Evolutionary conservation across 2,113 vertebrate species (phyloP).

Genomic region (Cinclus cinclus): DNA sequence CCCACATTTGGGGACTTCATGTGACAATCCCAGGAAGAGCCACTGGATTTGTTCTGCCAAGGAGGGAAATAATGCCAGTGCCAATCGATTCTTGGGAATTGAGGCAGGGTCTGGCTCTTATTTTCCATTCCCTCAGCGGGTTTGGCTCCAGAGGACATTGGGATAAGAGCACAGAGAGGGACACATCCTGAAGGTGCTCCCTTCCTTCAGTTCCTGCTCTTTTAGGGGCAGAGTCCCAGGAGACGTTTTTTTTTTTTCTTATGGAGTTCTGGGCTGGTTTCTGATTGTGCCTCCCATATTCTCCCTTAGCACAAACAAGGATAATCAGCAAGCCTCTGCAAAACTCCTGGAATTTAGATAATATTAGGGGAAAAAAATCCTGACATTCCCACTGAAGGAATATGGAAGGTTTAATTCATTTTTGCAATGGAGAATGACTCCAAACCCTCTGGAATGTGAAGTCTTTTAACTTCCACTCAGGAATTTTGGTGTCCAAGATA

Average conservation of each 20-base stretch:
- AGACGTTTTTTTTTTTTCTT: neutral
- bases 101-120: neutral
- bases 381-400: neutral
- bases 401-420: neutral
- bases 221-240: neutral
- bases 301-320: neutral
- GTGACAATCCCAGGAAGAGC: neutral
- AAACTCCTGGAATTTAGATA: neutral
- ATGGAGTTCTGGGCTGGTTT: neutral
- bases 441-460: neutral
- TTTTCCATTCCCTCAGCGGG: neutral
- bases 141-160: neutral
- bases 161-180: neutral
- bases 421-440: neutral
- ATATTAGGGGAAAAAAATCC: too few relatives aligned
- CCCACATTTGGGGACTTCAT: rapidly evolving
- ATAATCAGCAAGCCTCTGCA: neutral
- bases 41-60: neutral
- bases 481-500: neutral
- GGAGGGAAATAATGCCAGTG: neutral
- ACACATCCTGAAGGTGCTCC: neutral
- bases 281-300: neutral
- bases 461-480: neutral
- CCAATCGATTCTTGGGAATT: neutral
- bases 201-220: neutral